Conservation (phyloP, 2,113 vertebrate species). For the Arothron firmamentum region DNA sequence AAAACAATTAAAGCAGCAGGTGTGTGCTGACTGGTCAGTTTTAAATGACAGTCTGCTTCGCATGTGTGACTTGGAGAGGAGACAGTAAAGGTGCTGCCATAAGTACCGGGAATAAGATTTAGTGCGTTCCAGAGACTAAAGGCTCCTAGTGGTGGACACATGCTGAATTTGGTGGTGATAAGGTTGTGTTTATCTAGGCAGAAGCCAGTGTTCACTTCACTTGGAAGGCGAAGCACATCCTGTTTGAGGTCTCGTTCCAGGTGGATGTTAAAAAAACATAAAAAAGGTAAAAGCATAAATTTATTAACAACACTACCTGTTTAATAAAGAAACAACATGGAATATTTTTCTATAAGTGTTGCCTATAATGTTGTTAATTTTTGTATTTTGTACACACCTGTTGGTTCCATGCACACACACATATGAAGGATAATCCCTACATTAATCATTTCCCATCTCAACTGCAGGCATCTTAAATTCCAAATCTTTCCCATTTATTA, state of each 20-base stretch:
- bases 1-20: slow-evolving; percentile 35
- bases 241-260: slow-evolving; percentile 12
- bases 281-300: slow-evolving; percentile 18
- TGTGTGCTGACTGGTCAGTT: slow-evolving; percentile 27
- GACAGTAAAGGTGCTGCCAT: slow-evolving; percentile 8
- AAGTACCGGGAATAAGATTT: slow-evolving; percentile 15
- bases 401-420: background rate
- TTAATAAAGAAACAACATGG: too few relatives aligned
- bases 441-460: background rate
- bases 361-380: too few relatives aligned
- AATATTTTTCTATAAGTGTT: too few relatives aligned
- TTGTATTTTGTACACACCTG: too few relatives aligned
- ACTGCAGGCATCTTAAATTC: slow-evolving; percentile 17
- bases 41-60: slow-evolving; percentile 18
- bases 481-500: slow-evolving; percentile 53
- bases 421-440: background rate
- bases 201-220: background rate
- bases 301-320: background rate
- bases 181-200: background rate
- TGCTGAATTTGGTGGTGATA: slow-evolving; percentile 1
- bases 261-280: slow-evolving; percentile 22
- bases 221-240: slow-evolving; percentile 13
- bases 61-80: slow-evolving; percentile 21
- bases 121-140: background rate
- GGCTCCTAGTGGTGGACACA: background rate